These are phyloP conservation scores for Cantharis nigra DNA, from an alignment of 2,888 invertebrate species.

Conservation along the genomic window DNA sequence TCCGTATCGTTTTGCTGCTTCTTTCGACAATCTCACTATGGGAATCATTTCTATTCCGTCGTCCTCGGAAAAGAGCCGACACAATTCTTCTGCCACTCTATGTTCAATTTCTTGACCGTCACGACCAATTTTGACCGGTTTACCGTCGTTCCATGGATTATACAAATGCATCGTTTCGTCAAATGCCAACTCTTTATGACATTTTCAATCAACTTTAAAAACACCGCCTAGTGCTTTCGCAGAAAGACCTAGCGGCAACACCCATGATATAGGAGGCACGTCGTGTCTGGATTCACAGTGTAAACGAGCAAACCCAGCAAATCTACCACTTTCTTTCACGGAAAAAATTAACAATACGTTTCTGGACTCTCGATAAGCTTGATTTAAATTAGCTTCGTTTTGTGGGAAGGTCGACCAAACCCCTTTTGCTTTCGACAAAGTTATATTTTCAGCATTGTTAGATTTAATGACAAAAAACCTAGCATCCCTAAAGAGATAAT, in stretches of 20 bases:
- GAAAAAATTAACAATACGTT: conserved; percentile 96
- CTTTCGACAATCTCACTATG: conserved; percentile 83
- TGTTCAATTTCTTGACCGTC: conserved; percentile 99
- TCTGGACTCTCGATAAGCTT: conserved; percentile 88
- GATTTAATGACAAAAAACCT: conserved; percentile 97
- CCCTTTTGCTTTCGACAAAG: conserved; percentile 90
- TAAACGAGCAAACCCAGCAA: conserved; percentile 92
- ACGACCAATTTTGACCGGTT: conserved; percentile 98
- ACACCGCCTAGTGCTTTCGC: conserved; percentile 94
- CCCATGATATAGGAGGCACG: conserved; percentile 90
- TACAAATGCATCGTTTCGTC: conserved; percentile 89
- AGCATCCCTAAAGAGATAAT: conserved; percentile 93
- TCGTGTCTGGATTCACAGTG: conserved; percentile 88
- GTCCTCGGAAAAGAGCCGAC: conserved; percentile 92
- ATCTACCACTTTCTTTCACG: conserved; percentile 96
- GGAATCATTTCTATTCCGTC: conserved; percentile 88
- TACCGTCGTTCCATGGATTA: conserved; percentile 98
- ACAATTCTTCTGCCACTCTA: conserved; percentile 91
- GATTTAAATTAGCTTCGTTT: conserved; percentile 94
- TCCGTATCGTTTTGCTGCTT: conserved; percentile 68
- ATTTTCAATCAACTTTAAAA: conserved; percentile 97
- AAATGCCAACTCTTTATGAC: conserved; percentile 91
- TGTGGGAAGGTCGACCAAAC: conserved; percentile 98
- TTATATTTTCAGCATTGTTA: conserved; percentile 96
- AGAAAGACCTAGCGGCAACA: conserved; percentile 88